Base-by-base conservation (phyloP, 2,797 vertebrate species). In the Dicrostonyx torquatus region DNA sequence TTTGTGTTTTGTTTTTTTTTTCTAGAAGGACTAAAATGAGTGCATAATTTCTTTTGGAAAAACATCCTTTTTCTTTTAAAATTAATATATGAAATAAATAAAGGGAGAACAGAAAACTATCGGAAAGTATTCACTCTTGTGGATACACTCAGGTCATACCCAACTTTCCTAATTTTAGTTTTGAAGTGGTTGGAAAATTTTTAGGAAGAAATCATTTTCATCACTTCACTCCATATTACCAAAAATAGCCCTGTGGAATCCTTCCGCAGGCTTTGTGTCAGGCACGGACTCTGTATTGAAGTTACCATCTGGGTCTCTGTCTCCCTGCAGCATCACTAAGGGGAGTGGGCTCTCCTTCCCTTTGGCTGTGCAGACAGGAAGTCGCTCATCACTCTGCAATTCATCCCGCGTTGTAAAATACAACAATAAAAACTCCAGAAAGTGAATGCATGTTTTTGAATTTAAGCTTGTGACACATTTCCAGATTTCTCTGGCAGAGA, bases 331-430 rank as follows among this genome's bases (percentile, higher is more conserved):
- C 62, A 58, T 86, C 76, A 31, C n/a, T 40, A 43, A 43, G 12
- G 31, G 43, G 43, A 87, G n/a, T 45, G 34, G 90, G 66, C 82
- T 87, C 88, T 45, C 26, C 18, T 48, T 91, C 62, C 72, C 78
- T 94, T 48, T 82, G 62, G 11, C 40, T 91, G n/a, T 66, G 64
- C 14, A 86, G 55, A 93, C 40, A 70, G 29, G 64, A 68, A 82
- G 31, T 45, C 18, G 48, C 62, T 83, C 72, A 72, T 85, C 55
- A 86, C 72, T 79, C 73, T 84, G 48, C 20, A 85, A 64, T 31
- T 70, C 84, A 80, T 58, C 55, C 26, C 72, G 62, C 86, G 91
- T 95, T 96, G 79, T 87, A 89, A 97, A 93, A 93, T 66, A 4
- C 48, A 82, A 94, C 50, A 94, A 89, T 66, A 92, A 78, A 87